Evolutionary conservation across 2,888 invertebrate genomes (phyloP).

Genomic region (Drosophila trichaetosa): DNA sequence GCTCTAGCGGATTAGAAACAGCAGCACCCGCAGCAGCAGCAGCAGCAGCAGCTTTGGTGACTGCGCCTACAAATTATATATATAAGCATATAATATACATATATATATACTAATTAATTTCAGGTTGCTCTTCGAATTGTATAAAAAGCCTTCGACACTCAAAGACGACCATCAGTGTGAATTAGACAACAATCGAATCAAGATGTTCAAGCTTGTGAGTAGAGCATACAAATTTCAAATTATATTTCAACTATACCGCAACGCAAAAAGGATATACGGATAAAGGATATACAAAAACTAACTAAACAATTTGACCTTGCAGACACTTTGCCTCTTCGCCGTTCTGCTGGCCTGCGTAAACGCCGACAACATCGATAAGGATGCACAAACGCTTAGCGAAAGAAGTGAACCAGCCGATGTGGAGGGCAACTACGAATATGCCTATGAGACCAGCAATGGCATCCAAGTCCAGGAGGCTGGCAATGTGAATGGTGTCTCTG

Average conservation of each 20-base stretch:
- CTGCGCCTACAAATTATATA: slow-evolving; percentile 26
- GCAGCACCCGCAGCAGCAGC: slow-evolving; percentile 27
- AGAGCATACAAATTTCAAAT: background rate
- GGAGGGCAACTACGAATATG: slow-evolving; percentile 84
- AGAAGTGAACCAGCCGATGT: slow-evolving; percentile 77
- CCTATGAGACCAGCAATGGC: slow-evolving; percentile 87
- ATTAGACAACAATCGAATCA: slow-evolving; percentile 73
- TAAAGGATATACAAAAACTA: slow-evolving; percentile 28
- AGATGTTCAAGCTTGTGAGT: slow-evolving; percentile 83
- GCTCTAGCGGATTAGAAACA: slow-evolving; percentile 61
- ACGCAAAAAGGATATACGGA: background rate
- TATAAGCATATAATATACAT: background rate
- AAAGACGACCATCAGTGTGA: slow-evolving; percentile 74
- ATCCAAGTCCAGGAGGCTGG: slow-evolving; percentile 87
- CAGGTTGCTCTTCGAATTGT: slow-evolving; percentile 49
- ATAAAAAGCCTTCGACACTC: slow-evolving; percentile 71
- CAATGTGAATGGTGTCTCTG: slow-evolving; percentile 86
- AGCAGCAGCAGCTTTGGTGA: slow-evolving; percentile 27
- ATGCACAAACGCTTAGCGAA: slow-evolving; percentile 81
- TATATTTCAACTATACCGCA: background rate
- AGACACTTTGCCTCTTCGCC: slow-evolving; percentile 71
- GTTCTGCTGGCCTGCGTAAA: slow-evolving; percentile 71
- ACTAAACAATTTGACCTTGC: slow-evolving; percentile 9
- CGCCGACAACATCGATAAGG: slow-evolving; percentile 79
- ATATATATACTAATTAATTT: slow-evolving; percentile 19